Conservation (phyloP, 2,888 invertebrate species). For the Poecilus cupreus region DNA sequence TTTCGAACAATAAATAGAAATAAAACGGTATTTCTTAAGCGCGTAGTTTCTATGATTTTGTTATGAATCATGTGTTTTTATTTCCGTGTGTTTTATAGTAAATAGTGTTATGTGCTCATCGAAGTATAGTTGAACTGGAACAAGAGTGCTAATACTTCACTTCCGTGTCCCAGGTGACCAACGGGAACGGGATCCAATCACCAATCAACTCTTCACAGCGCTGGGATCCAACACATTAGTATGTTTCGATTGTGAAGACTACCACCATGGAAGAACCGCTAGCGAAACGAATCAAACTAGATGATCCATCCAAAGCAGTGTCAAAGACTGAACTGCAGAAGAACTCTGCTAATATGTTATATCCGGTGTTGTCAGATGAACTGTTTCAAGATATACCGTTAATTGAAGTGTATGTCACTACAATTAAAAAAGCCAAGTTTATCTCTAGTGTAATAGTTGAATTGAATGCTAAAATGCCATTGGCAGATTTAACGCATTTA, state of each 20-base stretch:
- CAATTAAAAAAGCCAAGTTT: conserved; percentile 77
- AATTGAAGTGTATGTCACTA: conserved; percentile 77
- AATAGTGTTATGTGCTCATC: conserved; percentile 50
- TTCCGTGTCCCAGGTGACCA: conserved; percentile 54
- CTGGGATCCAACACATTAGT: neutral
- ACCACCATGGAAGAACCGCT: conserved; percentile 48
- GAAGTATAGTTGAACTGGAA: conserved; percentile 1
- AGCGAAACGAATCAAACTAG: conserved; percentile 66
- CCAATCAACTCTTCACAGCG: neutral
- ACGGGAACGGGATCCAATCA: conserved; percentile 6
- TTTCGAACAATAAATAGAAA: no score
- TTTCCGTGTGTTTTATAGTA: conserved; percentile 54
- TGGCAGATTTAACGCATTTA: conserved; percentile 80
- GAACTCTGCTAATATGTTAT: conserved; percentile 60
- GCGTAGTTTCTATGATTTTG: neutral
- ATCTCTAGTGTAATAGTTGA: conserved; percentile 79
- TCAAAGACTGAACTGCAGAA: conserved; percentile 57
- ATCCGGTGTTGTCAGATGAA: conserved; percentile 76
- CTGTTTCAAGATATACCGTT: conserved; percentile 73
- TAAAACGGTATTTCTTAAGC: neutral
- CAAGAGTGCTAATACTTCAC: conserved; percentile 56
- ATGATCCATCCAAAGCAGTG: conserved; percentile 49
- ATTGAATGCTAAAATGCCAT: conserved; percentile 77
- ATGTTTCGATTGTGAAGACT: neutral
- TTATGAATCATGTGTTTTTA: conserved; percentile 35